Conservation (phyloP, 2,797 vertebrate genomes). For the Tachyglossus aculeatus region DNA sequence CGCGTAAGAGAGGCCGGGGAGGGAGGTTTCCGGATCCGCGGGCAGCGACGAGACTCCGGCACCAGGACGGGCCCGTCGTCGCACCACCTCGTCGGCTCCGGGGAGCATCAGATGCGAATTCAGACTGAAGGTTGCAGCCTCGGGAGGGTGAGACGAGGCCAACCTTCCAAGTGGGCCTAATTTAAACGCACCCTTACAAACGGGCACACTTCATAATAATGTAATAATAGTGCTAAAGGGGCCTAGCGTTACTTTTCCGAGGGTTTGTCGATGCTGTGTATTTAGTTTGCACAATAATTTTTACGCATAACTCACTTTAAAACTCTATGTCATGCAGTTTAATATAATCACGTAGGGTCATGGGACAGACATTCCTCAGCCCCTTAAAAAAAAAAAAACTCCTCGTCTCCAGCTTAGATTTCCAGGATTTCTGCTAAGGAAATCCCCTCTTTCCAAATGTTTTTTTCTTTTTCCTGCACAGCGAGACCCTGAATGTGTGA, state of each 20-base stretch:
- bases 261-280: constrained; percentile 64
- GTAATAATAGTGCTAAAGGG: constrained; percentile 56
- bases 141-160: constrained; percentile 28
- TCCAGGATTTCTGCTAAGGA: constrained; percentile 32
- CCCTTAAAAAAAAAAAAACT: constrained; percentile 1
- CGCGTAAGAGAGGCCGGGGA: no score
- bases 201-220: constrained; percentile 70
- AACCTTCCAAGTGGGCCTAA: constrained; percentile 49
- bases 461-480: no score
- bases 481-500: no score
- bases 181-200: constrained; percentile 72
- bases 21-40: no score
- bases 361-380: constrained; percentile 9
- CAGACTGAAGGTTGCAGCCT: no score
- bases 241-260: constrained; percentile 62
- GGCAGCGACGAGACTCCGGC: no score
- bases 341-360: constrained; percentile 24
- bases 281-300: constrained; percentile 49
- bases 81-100: no score
- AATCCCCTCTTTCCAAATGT: neutral
- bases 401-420: no score
- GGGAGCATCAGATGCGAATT: no score
- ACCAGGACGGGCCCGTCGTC: no score
- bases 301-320: constrained; percentile 61
- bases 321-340: constrained; percentile 34